A percentile compares a stretch with the other conserved stretches of the same genome.
phyloP scores from a whole-genome alignment of 2,888 invertebrate species.

The Lochmaea capreae region DNA sequence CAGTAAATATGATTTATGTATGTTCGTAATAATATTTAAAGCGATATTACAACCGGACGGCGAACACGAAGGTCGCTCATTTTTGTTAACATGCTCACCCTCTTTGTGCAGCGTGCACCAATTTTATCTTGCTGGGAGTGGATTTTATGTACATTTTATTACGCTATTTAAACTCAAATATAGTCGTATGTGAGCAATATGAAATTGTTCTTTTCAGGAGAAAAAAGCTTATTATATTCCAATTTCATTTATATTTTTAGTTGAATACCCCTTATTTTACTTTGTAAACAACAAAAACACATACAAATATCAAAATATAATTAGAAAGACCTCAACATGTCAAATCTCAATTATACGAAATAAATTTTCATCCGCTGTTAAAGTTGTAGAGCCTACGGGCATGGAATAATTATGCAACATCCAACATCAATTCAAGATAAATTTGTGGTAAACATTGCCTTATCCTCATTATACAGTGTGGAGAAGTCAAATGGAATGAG shows the following conservation, averaged over 20 bases:
- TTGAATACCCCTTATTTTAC: too few species aligned
- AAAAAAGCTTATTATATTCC: neutral
- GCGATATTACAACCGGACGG: neutral
- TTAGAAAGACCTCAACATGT: too few species aligned
- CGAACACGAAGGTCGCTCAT: constrained; percentile 1
- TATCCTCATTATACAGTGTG: too few species aligned
- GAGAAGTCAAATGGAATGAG: too few species aligned
- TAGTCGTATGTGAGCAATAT: constrained; percentile 9
- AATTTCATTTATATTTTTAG: neutral
- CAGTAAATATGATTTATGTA: neutral
- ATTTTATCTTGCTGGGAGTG: constrained; percentile 11
- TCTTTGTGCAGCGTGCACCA: neutral
- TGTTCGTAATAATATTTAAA: neutral
- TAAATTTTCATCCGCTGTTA: too few species aligned
- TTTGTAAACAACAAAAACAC: neutral
- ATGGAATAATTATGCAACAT: too few species aligned
- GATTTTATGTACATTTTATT: constrained; percentile 10
- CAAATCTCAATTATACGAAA: too few species aligned
- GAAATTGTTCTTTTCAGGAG: neutral
- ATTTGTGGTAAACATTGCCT: too few species aligned
- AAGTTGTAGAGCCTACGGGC: too few species aligned
- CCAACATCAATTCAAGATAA: too few species aligned
- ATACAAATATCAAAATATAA: neutral
- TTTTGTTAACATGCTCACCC: constrained; percentile 8
- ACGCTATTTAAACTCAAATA: constrained; percentile 1